phyloP scores from a whole-genome alignment of 30 jellyfish, hydroid and myxozoan species.

The Phacellophora camtschatica region DNA sequence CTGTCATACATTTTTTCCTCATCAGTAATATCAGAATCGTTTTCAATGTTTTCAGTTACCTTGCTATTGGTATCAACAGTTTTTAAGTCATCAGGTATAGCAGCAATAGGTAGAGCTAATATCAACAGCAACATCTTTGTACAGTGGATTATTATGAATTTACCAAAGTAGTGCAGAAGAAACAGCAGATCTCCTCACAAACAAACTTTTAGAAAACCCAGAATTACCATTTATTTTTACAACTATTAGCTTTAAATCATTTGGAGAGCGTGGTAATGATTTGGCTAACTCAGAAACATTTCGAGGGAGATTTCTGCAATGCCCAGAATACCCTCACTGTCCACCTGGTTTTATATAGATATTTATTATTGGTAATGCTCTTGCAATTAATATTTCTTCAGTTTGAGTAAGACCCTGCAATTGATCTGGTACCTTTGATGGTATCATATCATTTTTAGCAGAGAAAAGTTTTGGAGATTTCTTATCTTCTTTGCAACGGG shows the following conservation, averaged over 20 bases:
- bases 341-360: slow-evolving; percentile 22
- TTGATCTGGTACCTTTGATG: not conserved
- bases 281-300: slow-evolving; percentile 1
- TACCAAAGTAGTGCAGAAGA: slow-evolving; percentile 4
- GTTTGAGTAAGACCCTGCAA: slow-evolving; percentile 5
- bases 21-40: not conserved
- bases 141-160: not conserved
- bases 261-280: slow-evolving; percentile 11
- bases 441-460: slow-evolving; percentile 15
- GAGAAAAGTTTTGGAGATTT: not conserved
- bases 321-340: slow-evolving; percentile 25
- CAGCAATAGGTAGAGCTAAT: not conserved
- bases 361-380: not conserved
- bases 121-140: not conserved
- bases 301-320: slow-evolving; percentile 1
- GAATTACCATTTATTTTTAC: not conserved
- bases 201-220: not conserved
- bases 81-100: not conserved
- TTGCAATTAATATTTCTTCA: slow-evolving; percentile 47
- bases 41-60: not conserved
- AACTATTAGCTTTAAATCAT: not conserved
- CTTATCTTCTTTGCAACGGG: slow-evolving; percentile 27
- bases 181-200: not conserved
- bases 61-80: not conserved
- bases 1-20: not conserved